Evolutionary conservation across 2,888 invertebrate genomes (phyloP).

Genomic region (Eupeodes luniger): DNA sequence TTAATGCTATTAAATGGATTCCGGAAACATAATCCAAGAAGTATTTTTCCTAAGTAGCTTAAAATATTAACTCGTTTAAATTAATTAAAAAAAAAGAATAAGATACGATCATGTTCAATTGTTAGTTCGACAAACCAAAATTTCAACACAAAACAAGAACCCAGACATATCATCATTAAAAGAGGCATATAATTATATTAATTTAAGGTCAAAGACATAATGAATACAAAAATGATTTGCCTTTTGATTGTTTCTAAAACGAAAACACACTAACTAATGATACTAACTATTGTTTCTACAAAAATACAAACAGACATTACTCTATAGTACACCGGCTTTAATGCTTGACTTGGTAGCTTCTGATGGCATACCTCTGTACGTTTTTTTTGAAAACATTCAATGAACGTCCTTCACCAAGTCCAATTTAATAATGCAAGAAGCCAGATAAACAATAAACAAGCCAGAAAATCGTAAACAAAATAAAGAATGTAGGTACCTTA

Average conservation of each 20-base stretch:
- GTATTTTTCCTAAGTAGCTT: not conserved
- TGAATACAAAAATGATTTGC: constrained; percentile 12
- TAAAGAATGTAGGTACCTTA: constrained; percentile 10
- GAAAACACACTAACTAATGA: not conserved
- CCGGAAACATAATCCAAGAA: not conserved
- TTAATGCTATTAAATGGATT: not conserved
- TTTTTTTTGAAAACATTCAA: constrained; percentile 12
- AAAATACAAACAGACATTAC: not conserved
- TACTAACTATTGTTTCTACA: not conserved
- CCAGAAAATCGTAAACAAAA: constrained; percentile 1
- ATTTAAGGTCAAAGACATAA: constrained; percentile 56
- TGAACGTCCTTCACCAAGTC: constrained; percentile 30
- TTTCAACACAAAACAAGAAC: constrained; percentile 20
- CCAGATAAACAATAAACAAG: not conserved
- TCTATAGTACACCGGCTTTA: constrained; percentile 15
- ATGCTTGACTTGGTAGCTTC: not conserved
- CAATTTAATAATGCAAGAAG: not conserved
- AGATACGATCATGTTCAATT: constrained; percentile 3
- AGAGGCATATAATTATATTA: constrained; percentile 36
- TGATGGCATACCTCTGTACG: not conserved
- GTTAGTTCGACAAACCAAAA: not conserved
- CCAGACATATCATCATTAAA: constrained; percentile 18
- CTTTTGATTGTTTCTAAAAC: constrained; percentile 16
- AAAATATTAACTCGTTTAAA: not conserved
- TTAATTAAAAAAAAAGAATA: not conserved